Percentiles rank a stretch among this genome's conserved stretches.
These are phyloP conservation scores for Heliconius nattereri DNA, from an alignment of 1,140 invertebrate species.

Conservation along the genomic window DNA sequence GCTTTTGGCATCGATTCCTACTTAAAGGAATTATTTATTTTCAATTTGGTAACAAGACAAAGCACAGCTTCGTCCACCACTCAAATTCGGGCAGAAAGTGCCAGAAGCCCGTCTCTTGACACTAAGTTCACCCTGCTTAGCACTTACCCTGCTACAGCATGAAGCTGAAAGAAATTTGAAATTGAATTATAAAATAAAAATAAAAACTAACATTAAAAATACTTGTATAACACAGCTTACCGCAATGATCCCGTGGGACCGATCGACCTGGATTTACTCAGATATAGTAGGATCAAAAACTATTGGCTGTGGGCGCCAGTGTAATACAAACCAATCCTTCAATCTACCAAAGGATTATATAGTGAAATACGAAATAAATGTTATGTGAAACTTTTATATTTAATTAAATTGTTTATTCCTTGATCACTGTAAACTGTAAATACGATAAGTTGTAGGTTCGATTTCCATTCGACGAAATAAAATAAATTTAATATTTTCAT, in stretches of 20 bases:
- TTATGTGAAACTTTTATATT: neutral
- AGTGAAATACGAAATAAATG: neutral
- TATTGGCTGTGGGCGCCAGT: constrained; percentile 15
- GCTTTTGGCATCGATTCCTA: no score
- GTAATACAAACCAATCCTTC: constrained; percentile 21
- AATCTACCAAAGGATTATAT: constrained; percentile 12
- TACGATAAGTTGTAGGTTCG: neutral
- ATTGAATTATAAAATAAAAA: neutral
- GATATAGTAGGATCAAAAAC: constrained; percentile 25
- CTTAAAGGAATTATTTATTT: no score
- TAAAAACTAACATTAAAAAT: neutral
- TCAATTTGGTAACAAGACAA: no score
- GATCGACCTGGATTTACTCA: constrained; percentile 19
- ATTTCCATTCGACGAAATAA: neutral
- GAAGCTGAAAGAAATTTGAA: neutral
- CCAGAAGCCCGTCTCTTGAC: no score
- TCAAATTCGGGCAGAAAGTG: no score
- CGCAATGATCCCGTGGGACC: constrained; percentile 18
- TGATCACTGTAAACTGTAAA: neutral
- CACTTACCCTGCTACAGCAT: no score
- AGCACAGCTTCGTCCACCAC: no score
- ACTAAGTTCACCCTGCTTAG: no score
- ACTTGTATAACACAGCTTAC: neutral
- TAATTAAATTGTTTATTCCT: neutral
- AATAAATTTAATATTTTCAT: neutral